Base-by-base conservation (phyloP, 2,888 invertebrate species). In the Hydropsyche betteni region DNA sequence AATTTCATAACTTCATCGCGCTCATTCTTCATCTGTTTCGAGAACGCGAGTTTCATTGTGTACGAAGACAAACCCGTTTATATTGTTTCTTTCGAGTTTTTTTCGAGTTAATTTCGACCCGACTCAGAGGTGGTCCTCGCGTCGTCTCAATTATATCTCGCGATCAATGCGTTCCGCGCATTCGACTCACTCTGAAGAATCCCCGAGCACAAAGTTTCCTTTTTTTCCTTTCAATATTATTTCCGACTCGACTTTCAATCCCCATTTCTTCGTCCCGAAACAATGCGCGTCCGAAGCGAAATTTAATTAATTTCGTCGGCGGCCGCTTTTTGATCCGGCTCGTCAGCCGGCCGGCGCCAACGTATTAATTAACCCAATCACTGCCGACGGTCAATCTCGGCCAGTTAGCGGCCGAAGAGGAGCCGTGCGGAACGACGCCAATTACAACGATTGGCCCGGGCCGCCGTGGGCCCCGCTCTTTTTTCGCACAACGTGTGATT, bases 141-240 rank as follows among this genome's bases (percentile, higher is more conserved):
- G 50, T 58, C 16, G 14, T 58, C 16, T 16, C n/a, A 58, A 58
- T 58, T 58, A 24, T 58, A 58, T 58, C 58, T 50, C 14, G 10
- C 53, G 61, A 75, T 68, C 71, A 64, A 64, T 71, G 71, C 75
- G 71, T 75, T 75, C 72, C 72, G 75, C 71, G 24, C 75, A 75
- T 75, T 75, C 58, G 71, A 68, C 58, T 33, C 74, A 70, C 69
- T 36, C 58, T 71, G 10, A 44, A 50, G 52, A 34, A 36, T 38
- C 5, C 36, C 24, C 24, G 24, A 24, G 24, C 70, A 8, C 52
- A 24, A 14, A 4, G 33, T 58, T 58, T 58, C 8, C 58, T 8
- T 8, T 51, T 58, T 16, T 24, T 16, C 4, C 7, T 24, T 24
- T 2, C 24, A 24, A 24, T 24, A 24, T 24, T 24, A 24, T 24